Base-by-base conservation (phyloP, 2,113 vertebrate species). In the Bos javanicus region DNA sequence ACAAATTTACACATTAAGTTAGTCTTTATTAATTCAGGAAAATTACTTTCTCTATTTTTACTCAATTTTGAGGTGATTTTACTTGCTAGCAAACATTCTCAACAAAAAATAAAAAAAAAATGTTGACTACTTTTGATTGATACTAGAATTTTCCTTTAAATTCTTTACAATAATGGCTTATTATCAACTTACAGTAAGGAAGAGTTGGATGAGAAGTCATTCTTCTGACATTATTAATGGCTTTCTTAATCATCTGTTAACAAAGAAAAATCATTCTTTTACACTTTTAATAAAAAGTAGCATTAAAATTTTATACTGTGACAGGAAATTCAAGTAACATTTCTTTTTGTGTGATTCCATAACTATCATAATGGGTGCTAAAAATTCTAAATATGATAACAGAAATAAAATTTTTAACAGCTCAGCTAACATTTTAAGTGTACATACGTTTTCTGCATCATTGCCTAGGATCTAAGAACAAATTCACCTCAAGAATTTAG, bases 131-230 rank as follows among this genome's bases (percentile, higher is more conserved):
- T 82, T 96, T 89, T 56, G 84, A 84, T 1, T 89, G 33, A 96
- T 95, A 95, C n/a, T 36, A 43, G 90, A 97, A 92, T 28, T 6
- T 90, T 88, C 10, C 59, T 71, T 95, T 87, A 89, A 94, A 94
- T 78, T 93, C 2, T 5, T 92, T 92, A 85, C 7, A 94, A 86
- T 59, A 67, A 97, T 39, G 52, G 23, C 21, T 85, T 84, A 91
- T 85, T 54, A 25, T 90, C 16, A 97, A 99, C 99, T 99, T 99
- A 99, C 99, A 99, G 97, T 99, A 99, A 12, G 99, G 99, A 96
- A 99, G 99, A 25, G 99, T 99, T 98, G 99, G 99, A 98, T 99
- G 99, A 90, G 99, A 99, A 98, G 99, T 99, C 99, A 99, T 99
- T 99, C 99, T 99, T 99, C 99, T 99, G 95, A 99, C 99, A 30